Conservation (phyloP, 2,113 vertebrate species). For the Tichodroma muraria region DNA sequence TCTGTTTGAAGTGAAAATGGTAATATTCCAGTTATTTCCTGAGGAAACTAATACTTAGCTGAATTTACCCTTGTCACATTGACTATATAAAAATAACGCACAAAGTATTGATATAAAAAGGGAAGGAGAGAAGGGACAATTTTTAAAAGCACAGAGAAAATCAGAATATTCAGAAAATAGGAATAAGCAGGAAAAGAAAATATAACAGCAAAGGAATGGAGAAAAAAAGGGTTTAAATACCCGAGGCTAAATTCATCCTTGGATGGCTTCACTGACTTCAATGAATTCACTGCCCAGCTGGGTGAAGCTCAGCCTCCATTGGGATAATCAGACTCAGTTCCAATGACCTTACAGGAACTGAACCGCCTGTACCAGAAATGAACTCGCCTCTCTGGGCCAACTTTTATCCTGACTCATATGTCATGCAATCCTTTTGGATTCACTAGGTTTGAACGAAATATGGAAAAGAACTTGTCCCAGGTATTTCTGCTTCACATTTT, state of each 20-base stretch:
- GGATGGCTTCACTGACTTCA: constrained; percentile 34
- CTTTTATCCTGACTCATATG: constrained; percentile 26
- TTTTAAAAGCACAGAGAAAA: constrained; percentile 49
- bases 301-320: constrained; percentile 30
- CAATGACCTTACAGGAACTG: constrained; percentile 7
- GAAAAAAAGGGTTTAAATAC: neutral
- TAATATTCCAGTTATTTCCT: constrained; percentile 63
- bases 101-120: constrained; percentile 45
- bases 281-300: constrained; percentile 9
- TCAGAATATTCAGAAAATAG: constrained; percentile 1
- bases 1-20: constrained; percentile 63
- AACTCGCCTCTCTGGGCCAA: constrained; percentile 48
- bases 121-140: constrained; percentile 9
- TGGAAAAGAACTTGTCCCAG: constrained; percentile 17
- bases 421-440: constrained; percentile 40
- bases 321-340: constrained; percentile 15
- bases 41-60: constrained; percentile 61
- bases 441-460: constrained; percentile 48
- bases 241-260: constrained; percentile 42
- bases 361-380: constrained; percentile 7
- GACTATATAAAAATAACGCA: constrained; percentile 58
- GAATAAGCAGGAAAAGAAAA: constrained; percentile 24
- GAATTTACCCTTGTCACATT: constrained; percentile 64
- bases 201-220: neutral
- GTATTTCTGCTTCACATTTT: constrained; percentile 46